These are phyloP conservation scores for Chrysodeixis includens DNA, from an alignment of 2,888 invertebrate species.

Conservation along the genomic window DNA sequence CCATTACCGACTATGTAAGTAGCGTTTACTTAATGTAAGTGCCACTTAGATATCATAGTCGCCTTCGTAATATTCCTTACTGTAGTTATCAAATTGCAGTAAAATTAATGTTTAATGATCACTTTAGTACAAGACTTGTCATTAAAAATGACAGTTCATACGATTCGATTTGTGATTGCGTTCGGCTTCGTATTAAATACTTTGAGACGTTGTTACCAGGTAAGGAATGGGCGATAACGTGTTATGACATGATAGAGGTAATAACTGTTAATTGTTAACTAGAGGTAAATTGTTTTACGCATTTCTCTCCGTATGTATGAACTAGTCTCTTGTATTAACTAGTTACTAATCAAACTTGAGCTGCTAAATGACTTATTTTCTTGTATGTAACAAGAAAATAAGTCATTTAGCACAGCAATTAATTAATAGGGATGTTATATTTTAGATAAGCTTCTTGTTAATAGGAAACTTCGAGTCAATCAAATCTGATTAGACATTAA, in stretches of 20 bases:
- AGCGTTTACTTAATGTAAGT: constrained; percentile 79
- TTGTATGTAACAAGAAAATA: no score
- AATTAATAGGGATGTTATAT: no score
- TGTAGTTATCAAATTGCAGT: constrained; percentile 65
- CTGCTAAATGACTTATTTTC: no score
- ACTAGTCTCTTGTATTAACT: no score
- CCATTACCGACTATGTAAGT: constrained; percentile 72
- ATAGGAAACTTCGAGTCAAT: no score
- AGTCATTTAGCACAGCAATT: no score
- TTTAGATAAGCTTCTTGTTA: no score
- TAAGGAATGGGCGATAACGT: constrained; percentile 27
- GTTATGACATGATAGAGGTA: constrained; percentile 13
- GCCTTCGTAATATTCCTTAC: constrained; percentile 65
- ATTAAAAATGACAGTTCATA: constrained; percentile 26
- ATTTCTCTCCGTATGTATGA: no score
- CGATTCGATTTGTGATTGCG: constrained; percentile 26
- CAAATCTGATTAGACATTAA: no score
- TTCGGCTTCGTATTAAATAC: constrained; percentile 45
- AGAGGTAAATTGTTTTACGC: no score
- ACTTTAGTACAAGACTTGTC: constrained; percentile 34
- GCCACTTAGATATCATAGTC: constrained; percentile 77
- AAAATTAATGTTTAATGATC: constrained; percentile 67
- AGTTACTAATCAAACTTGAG: no score
- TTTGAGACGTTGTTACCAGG: constrained; percentile 41
- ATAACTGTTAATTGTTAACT: constrained; percentile 4